These are phyloP conservation scores for Muscicapa adusta DNA, from an alignment of 2,113 vertebrate genomes.

Conservation along the genomic window DNA sequence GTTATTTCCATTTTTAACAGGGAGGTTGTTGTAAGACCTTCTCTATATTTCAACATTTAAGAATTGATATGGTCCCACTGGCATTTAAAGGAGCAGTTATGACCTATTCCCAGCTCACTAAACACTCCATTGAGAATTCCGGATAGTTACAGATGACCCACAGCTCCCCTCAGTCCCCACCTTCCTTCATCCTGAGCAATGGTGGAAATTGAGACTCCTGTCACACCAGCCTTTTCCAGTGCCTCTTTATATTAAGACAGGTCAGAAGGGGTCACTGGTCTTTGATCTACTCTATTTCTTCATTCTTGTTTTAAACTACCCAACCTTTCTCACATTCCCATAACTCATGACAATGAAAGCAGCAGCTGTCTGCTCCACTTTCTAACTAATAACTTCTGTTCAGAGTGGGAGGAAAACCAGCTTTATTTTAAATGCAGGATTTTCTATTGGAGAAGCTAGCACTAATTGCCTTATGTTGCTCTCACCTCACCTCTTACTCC, in stretches of 20 bases:
- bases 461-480: not conserved
- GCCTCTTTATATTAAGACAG: not conserved
- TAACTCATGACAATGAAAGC: constrained; percentile 29
- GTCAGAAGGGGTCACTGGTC: not conserved
- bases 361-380: constrained; percentile 5
- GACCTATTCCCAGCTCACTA: not conserved
- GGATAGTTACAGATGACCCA: not conserved
- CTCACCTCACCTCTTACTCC: not conserved
- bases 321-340: constrained; percentile 5
- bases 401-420: not conserved
- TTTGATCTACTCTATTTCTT: constrained; percentile 46
- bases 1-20: not conserved
- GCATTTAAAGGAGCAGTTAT: not conserved
- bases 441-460: not conserved
- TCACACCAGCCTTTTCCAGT: not conserved
- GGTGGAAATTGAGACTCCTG: not conserved
- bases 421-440: not conserved
- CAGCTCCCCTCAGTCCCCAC: not conserved
- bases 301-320: constrained; percentile 26
- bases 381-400: constrained; percentile 27
- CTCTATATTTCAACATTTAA: not conserved
- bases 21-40: not conserved
- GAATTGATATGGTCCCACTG: not conserved
- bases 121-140: not conserved
- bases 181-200: not conserved